These are phyloP conservation scores for Sminthurides bifidus DNA, from an alignment of 1,140 invertebrate genomes.

Conservation along the genomic window DNA sequence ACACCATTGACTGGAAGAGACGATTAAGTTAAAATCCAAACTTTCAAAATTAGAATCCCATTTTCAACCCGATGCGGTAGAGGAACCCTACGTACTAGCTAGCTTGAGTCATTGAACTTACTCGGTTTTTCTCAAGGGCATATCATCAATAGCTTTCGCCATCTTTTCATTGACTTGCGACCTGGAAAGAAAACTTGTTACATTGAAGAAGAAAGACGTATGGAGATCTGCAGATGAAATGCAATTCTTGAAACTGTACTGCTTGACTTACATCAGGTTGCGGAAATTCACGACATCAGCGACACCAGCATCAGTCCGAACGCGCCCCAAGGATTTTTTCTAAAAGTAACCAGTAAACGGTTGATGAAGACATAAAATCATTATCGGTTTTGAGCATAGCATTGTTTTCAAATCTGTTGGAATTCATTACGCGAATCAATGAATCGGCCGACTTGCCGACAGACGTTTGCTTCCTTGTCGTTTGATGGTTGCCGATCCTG, in stretches of 20 bases:
- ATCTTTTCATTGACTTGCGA: constrained; percentile 55
- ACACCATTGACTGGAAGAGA: constrained; percentile 48
- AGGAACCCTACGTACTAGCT: neutral
- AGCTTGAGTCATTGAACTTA: constrained; percentile 36
- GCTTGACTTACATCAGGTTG: constrained; percentile 2
- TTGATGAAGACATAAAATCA: too few relatives aligned
- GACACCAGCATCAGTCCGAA: constrained; percentile 1
- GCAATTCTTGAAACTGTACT: too few relatives aligned
- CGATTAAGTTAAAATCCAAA: too few relatives aligned
- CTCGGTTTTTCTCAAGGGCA: constrained; percentile 59
- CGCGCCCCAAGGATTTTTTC: constrained; percentile 11
- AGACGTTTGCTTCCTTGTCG: neutral
- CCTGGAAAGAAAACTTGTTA: constrained; percentile 30
- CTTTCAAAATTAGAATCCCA: too few relatives aligned
- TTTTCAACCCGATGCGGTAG: neutral
- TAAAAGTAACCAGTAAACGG: too few relatives aligned
- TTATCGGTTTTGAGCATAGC: too few relatives aligned
- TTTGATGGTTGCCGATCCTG: neutral
- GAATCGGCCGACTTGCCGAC: neutral
- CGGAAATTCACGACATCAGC: constrained; percentile 1
- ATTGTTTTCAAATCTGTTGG: too few relatives aligned
- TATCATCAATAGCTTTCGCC: constrained; percentile 57
- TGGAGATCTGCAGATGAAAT: too few relatives aligned
- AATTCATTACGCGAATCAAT: neutral
- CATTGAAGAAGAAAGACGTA: too few relatives aligned